Evolutionary conservation across 1,140 invertebrate species (phyloP), one percentile per base, ranked within the genome.

Genomic region (Tetragonula clypearis): DNA sequence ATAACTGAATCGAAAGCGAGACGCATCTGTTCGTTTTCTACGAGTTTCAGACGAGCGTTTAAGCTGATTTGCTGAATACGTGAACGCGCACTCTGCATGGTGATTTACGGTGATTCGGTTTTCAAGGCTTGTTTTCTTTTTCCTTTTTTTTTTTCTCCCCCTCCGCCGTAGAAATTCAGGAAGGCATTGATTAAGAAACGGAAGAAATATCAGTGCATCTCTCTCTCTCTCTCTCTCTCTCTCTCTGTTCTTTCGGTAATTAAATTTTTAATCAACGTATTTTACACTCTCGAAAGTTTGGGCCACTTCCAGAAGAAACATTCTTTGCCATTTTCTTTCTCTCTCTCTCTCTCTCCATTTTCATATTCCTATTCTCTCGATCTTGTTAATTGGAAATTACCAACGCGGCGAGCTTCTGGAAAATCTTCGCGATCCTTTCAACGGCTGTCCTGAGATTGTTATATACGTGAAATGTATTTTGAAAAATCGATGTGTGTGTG

Each of bases 261-360:
- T 60, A 84, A 78, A 84, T 71, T 71, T 77, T 77, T 84, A 35
- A 84, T 83, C 69, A 69, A 69, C 55, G 21, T 55, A 55, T 35
- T 53, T 75, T 5, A n/a, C 35, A 41, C 56, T n/a, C 4, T 26
- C 14, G 19, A 49, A 2, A 66, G 15, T 66, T 21, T 17, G 11
- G 11, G 17, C 21, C 35, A 14, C 4, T 53, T 49, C 26, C 19
- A 71, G 79, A 60, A n/a, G 35, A 58, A 35, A 1, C 19, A 60
- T 30, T 30, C n/a, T 11, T 19, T 19, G 30, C 74, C 6, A 65
- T 53, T 69, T 12, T 35, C 41, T 23, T 23, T 79, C 17, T 14
- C 65, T n/a, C 9, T n/a, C 26, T 15, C 15, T 30, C 1, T n/a
- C 23, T n/a, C 66, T 30, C 30, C 26, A 19, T 26, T 74, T 17